Base-by-base conservation (phyloP, 1,140 invertebrate genomes). In the Centruroides sculpturatus region DNA sequence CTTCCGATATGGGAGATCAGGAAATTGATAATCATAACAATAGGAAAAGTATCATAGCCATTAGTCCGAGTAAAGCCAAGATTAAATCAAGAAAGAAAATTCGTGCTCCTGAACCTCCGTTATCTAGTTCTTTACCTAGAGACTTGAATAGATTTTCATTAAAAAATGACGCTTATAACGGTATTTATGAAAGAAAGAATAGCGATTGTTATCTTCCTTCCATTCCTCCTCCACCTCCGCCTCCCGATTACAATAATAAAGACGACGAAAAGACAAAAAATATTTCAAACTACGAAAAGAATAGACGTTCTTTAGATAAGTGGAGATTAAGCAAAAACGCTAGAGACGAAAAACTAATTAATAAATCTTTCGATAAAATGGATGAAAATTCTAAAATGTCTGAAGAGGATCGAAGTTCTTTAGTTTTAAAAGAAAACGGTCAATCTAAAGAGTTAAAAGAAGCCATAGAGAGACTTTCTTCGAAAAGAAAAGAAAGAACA, bases 71-170 rank as follows among this genome's bases (percentile, higher is more conserved):
- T 47, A 58, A 64, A 51, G 59, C 62, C 10, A 60, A 60, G 51
- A 64, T 64, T 5, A 60, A 58, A 50, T 64, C 62, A 5, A 48
- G 62, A 47, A 64, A 64, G 35, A 64, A 64, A 50, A 58, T 46
- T 23, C 11, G 56, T 5, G 62, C 59, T 10, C 59, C 59, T 10
- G 55, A 60, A 51, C 59, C 59, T 12, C 59, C 62, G 7, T 56
- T 50, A 23, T 63, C 62, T 5, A 63, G 57, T 13, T 60, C 58
- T 11, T 13, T 63, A 11, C 62, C 62, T 5, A 52, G 62, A 57
- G 47, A 56, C 46, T 47, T 59, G 36, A n/a, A 36, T 41, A 51
- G 56, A 55, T 41, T 41, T 41, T 41, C 41, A 41, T 41, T 41
- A 41, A 41, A 41, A 41, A 8, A 41, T 8, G 41, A 41, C 8